phyloP scores from a whole-genome alignment of 2,888 invertebrate genomes.

The Platycheirus albimanus region DNA sequence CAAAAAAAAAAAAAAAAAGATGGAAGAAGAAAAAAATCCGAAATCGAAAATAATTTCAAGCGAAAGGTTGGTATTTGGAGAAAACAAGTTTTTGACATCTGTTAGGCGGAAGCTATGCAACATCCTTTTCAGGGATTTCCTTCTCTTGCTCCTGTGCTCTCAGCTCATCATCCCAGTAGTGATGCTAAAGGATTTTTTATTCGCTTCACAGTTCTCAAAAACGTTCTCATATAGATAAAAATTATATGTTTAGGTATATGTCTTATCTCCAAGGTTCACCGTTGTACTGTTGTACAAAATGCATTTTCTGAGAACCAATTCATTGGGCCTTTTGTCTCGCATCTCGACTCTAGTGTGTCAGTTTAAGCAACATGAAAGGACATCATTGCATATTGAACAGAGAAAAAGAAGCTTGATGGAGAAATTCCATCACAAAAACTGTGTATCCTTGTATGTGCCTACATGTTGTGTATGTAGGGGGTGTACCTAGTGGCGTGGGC shows the following conservation, averaged over 20 bases:
- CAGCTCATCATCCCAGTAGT: too few relatives aligned
- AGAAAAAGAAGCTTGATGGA: background rate
- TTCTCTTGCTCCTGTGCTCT: too few relatives aligned
- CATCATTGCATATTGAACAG: slow-evolving; percentile 23
- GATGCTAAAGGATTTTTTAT: background rate
- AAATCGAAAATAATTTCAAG: slow-evolving; percentile 43
- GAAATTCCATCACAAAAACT: background rate
- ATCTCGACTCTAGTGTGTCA: slow-evolving; percentile 22
- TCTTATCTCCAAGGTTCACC: slow-evolving; percentile 37
- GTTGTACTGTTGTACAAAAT: too few relatives aligned
- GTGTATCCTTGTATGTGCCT: background rate
- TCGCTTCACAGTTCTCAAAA: background rate
- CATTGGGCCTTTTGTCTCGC: slow-evolving; percentile 22
- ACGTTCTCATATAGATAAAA: background rate
- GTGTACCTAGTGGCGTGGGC: too few relatives aligned
- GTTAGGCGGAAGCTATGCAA: slow-evolving; percentile 46
- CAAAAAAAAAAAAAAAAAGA: background rate
- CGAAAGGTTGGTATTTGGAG: slow-evolving; percentile 40
- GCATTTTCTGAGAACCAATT: slow-evolving; percentile 33
- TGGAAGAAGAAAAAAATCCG: background rate
- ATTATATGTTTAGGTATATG: slow-evolving; percentile 5
- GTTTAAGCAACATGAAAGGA: slow-evolving; percentile 23
- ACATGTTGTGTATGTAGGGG: too few relatives aligned
- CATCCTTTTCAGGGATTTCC: slow-evolving; percentile 61
- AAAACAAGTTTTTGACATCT: slow-evolving; percentile 59